Evolutionary conservation across 2,888 invertebrate species (phyloP), one percentile per base, ranked within the genome.

Genomic region (Isotomurus palustris): DNA sequence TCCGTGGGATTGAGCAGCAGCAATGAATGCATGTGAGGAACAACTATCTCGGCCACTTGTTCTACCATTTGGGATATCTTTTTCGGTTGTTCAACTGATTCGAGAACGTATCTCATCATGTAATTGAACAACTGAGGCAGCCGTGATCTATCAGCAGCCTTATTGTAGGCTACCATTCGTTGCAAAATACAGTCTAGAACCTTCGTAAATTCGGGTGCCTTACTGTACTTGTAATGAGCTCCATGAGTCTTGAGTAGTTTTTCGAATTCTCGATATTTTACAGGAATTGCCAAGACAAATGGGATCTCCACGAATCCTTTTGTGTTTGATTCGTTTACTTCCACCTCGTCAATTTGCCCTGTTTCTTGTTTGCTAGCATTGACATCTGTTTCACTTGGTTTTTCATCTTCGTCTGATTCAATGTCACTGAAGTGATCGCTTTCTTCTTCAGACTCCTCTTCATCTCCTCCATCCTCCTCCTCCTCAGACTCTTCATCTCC

Each of bases 161-260:
- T 88, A 76, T 91, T 87, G 72, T 87, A 89, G 76, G 91, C 91
- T 19, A 93, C 85, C 67, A 95, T 83, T 71, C 89, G 82, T 72
- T 88, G 86, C 45, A 94, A 73, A 10, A 91, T 84, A 12, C 82
- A 78, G 0, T 82, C 77, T 71, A 89, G 87, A 71, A 88, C 83
- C 14, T 81, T 76, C 1, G 83, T 77, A 8, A 82, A 41, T 6
- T 25, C 19, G 6, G 8, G 17, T 21, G n/a, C 25, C 27, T 21
- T 49, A 12, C 53, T 44, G 32, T 17, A 49, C 8, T 28, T 48
- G 1, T 21, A 44, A 32, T 55, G 24, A 3, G 48, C 48, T 22
- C 32, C 41, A 22, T 41, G 40, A 22, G 27, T 55, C 28, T 55
- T 55, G 4, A 55, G 32, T n/a, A 55, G 40, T 32, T 14, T 38